Conservation (phyloP, 2,797 vertebrate species). For the Periophthalmus magnuspinnatus region DNA sequence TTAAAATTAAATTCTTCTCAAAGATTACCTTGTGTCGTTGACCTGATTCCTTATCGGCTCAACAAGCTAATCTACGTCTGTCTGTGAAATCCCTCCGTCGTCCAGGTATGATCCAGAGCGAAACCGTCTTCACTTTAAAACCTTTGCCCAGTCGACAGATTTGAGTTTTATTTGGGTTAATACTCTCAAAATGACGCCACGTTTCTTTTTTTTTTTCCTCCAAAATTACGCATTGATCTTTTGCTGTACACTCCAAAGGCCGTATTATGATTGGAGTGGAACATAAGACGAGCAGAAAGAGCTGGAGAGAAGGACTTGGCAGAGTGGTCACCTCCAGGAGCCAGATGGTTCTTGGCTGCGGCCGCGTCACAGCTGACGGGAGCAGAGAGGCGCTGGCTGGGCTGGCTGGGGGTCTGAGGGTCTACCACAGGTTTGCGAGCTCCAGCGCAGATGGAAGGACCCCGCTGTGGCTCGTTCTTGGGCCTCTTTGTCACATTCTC, state of each 20-base stretch:
- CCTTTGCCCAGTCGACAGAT: too few species aligned
- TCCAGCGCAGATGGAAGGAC: conserved; percentile 48
- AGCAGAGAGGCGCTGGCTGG: conserved; percentile 6
- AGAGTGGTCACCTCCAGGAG: conserved; percentile 48
- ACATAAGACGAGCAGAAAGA: conserved; percentile 10
- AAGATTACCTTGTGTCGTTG: too few species aligned
- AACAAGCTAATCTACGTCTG: too few species aligned
- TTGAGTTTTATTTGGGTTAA: neutral
- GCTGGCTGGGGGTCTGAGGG: conserved; percentile 30
- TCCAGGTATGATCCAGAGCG: too few species aligned
- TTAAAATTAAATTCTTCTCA: too few species aligned
- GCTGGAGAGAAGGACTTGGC: conserved; percentile 24
- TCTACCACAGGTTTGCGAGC: conserved; percentile 39
- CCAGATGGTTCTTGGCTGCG: conserved; percentile 32
- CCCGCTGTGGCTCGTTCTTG: conserved; percentile 37
- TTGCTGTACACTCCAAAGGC: conserved; percentile 4
- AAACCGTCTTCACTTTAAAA: too few species aligned
- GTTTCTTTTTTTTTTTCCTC: neutral
- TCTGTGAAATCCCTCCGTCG: too few species aligned
- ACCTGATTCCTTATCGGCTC: too few species aligned
- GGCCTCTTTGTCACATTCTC: conserved; percentile 25
- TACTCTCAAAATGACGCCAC: neutral
- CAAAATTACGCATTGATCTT: conserved; percentile 26
- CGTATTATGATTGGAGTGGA: conserved; percentile 12
- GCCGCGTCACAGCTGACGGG: conserved; percentile 25